Conservation (phyloP, 2,888 invertebrate species). For the Gymnocheta viridis region DNA sequence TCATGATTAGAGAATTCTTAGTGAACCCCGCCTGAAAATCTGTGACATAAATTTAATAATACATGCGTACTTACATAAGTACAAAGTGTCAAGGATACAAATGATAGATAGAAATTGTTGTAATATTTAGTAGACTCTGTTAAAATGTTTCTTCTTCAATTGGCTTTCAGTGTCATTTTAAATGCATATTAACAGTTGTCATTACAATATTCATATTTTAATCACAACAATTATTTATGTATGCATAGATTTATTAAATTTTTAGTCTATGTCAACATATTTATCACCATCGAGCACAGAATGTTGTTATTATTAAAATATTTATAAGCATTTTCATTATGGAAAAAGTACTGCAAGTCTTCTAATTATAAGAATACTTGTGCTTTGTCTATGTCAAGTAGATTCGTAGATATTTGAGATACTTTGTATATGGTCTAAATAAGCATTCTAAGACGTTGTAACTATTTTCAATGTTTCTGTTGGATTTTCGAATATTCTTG, state of each 20-base stretch:
- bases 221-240: slow-evolving; percentile 76
- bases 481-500: slow-evolving; percentile 55
- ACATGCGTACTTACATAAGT: neutral
- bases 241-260: slow-evolving; percentile 41
- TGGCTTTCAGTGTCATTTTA: slow-evolving; percentile 31
- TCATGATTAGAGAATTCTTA: too few species aligned
- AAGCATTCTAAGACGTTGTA: slow-evolving; percentile 7
- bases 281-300: slow-evolving; percentile 22
- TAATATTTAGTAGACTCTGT: slow-evolving; percentile 4
- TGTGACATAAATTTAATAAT: neutral
- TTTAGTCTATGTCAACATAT: slow-evolving; percentile 1
- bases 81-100: neutral
- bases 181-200: slow-evolving; percentile 62
- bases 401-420: too few species aligned
- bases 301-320: slow-evolving; percentile 2
- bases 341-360: too few species aligned
- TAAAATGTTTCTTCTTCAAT: slow-evolving; percentile 20
- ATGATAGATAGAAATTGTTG: neutral
- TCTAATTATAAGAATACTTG: too few species aligned
- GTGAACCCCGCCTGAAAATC: too few species aligned
- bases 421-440: slow-evolving; percentile 25
- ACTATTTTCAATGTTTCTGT: slow-evolving; percentile 26
- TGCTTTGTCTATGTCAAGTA: too few species aligned
- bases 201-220: slow-evolving; percentile 70
- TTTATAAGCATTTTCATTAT: neutral